These are phyloP conservation scores for Leptobrachium ailaonicum DNA, from an alignment of 2,113 vertebrate genomes.

Conservation along the genomic window DNA sequence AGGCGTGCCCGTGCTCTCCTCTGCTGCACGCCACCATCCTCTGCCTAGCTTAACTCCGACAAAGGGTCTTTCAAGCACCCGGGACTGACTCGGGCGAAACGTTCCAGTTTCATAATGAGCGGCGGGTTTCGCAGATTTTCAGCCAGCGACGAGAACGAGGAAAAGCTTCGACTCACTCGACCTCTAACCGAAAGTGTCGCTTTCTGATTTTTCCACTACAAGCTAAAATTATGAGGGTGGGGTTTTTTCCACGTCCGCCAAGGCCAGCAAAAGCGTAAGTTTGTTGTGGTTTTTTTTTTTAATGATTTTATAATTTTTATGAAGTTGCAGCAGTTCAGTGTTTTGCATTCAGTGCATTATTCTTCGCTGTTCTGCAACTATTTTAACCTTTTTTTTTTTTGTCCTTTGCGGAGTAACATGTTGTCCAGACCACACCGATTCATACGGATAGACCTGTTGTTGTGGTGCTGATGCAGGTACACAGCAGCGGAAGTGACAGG, in stretches of 20 bases:
- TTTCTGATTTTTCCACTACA: constrained; percentile 25
- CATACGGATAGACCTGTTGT: no score
- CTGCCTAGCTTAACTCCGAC: not conserved
- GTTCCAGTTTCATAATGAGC: constrained; percentile 52
- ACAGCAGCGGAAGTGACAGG: no score
- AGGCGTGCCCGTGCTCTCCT: not conserved
- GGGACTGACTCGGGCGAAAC: constrained; percentile 17
- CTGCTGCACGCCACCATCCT: constrained; percentile 5
- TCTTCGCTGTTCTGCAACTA: not conserved
- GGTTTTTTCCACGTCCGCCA: constrained; percentile 24
- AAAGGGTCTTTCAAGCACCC: constrained; percentile 48
- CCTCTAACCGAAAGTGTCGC: not conserved
- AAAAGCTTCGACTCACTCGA: not conserved
- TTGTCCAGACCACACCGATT: no score
- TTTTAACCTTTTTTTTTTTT: no score
- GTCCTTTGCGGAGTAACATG: no score
- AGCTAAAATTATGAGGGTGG: constrained; percentile 51
- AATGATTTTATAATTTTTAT: not conserved
- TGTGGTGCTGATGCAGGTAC: no score
- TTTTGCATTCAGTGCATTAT: not conserved
- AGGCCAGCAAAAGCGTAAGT: constrained; percentile 62
- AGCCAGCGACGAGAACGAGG: constrained; percentile 26
- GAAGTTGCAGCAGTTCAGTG: not conserved
- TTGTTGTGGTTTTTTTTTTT: no score
- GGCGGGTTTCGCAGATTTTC: constrained; percentile 5